Base-by-base conservation (phyloP, 2,113 vertebrate species). In the Candoia aspera region DNA sequence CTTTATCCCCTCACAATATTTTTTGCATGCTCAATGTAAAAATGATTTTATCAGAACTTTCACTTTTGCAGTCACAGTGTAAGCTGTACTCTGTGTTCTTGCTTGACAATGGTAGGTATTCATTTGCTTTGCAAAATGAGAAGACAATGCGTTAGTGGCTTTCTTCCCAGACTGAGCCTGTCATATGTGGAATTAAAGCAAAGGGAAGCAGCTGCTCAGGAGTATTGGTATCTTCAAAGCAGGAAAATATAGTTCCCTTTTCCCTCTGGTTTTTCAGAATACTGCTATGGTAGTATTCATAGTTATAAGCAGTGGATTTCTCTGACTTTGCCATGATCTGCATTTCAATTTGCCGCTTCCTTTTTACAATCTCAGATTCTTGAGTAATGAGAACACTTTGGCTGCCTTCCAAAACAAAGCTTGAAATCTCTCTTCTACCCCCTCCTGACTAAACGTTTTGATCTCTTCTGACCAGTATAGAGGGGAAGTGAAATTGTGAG, bases 381-480 rank as follows among this genome's bases (percentile, higher is more conserved):
- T 46, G 84, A 68, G 19, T 49, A 59, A 85, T 29, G 59, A 68
- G 19, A 49, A 59, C 26, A 11, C 64, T 23, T 94, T 97, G 97
- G 97, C 95, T 53, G 68, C 53, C 60, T 42, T 92, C 97, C 98
- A 97, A 94, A 92, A 91, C 92, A 91, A 91, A 96, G 62, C 29
- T 62, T 92, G 90, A 92, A 95, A 88, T 91, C 95, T 95, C 88
- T 95, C 96, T 97, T 97, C 96, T 96, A 97, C 73, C 33, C 33
- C 33, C 17, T 79, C 33, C 73, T 42, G 73, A 79, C 33, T 79
- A 79, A 79, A 79, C 21, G 73, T 79, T 79, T 79, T 79, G 96
- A 0, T 96, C 95, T 92, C 83, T 0, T 0, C 90, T 2, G 33
- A n/a, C 86, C 87, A 23, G 55, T 84, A 95, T 90, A 10, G 5